A percentile compares a stretch with the other conserved stretches of the same genome.
Evolutionary conservation across 2,888 invertebrate genomes (phyloP).

Genomic region (Agrotis puta): DNA sequence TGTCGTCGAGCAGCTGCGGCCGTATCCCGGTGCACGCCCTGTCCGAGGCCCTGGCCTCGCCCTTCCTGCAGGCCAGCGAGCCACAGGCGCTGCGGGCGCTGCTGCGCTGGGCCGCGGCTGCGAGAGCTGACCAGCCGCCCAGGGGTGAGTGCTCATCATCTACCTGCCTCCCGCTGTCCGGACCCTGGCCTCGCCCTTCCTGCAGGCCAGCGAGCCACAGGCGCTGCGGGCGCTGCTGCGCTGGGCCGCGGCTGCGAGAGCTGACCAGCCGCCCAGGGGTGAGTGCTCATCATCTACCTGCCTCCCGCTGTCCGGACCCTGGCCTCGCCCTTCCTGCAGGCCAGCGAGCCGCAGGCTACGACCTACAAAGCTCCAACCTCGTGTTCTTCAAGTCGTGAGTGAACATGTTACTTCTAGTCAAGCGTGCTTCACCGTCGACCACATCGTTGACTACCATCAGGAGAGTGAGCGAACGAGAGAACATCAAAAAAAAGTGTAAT

Average conservation of each 20-base stretch:
- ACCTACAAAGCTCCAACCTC: no score
- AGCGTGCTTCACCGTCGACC: no score
- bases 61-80: slow-evolving; percentile 95
- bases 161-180: slow-evolving; percentile 93
- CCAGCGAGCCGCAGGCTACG: slow-evolving; percentile 98
- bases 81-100: slow-evolving; percentile 95
- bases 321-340: slow-evolving; percentile 93
- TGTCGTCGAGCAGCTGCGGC: slow-evolving; percentile 94
- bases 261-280: slow-evolving; percentile 48
- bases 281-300: no score
- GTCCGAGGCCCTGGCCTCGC: slow-evolving; percentile 94
- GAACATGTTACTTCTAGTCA: no score
- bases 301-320: slow-evolving; percentile 94
- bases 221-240: slow-evolving; percentile 93
- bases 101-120: slow-evolving; percentile 80
- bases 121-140: slow-evolving; percentile 56
- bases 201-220: slow-evolving; percentile 97
- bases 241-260: slow-evolving; percentile 77
- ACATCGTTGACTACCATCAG: no score
- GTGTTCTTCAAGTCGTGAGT: no score
- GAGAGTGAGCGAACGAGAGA: no score
- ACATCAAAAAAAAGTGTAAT: no score
- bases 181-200: slow-evolving; percentile 93
- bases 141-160: no score
- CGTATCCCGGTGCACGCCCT: slow-evolving; percentile 93